These are phyloP conservation scores for Brevimyrus niger DNA, from an alignment of 2,113 vertebrate species.

Conservation along the genomic window DNA sequence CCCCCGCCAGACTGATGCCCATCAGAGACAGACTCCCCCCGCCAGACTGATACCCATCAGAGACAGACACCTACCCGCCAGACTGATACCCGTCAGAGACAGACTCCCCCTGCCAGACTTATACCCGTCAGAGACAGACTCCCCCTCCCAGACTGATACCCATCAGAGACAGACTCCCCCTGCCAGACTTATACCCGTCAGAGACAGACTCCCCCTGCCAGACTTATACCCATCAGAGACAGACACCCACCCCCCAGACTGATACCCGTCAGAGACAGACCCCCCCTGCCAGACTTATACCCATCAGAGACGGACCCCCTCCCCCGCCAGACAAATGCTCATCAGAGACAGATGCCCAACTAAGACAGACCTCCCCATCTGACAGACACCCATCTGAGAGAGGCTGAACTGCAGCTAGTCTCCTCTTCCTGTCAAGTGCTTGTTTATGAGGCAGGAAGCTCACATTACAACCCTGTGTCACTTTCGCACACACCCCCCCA, in stretches of 20 bases:
- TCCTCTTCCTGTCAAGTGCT: slow-evolving; percentile 40
- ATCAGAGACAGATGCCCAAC: neutral
- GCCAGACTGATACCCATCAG: too few species aligned
- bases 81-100: neutral
- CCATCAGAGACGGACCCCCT: too few species aligned
- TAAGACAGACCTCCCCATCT: neutral
- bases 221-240: neutral
- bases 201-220: neutral
- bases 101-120: rapidly evolving
- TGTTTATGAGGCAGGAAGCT: slow-evolving; percentile 55
- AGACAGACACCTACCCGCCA: too few species aligned
- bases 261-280: too few species aligned
- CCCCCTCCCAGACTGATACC: too few species aligned
- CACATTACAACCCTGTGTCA: slow-evolving; percentile 54
- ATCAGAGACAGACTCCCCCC: neutral
- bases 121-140: too few species aligned
- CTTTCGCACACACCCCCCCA: slow-evolving; percentile 16
- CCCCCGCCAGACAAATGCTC: neutral
- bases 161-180: too few species aligned
- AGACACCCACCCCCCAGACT: neutral
- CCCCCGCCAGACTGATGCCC: neutral
- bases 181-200: too few species aligned
- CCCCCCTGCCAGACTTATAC: too few species aligned
- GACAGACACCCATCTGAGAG: neutral
- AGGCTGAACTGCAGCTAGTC: neutral